A percentile compares a stretch with the other conserved stretches of the same genome.
Evolutionary conservation across 2,797 vertebrate species (phyloP).

Genomic region (Selene dorsalis): DNA sequence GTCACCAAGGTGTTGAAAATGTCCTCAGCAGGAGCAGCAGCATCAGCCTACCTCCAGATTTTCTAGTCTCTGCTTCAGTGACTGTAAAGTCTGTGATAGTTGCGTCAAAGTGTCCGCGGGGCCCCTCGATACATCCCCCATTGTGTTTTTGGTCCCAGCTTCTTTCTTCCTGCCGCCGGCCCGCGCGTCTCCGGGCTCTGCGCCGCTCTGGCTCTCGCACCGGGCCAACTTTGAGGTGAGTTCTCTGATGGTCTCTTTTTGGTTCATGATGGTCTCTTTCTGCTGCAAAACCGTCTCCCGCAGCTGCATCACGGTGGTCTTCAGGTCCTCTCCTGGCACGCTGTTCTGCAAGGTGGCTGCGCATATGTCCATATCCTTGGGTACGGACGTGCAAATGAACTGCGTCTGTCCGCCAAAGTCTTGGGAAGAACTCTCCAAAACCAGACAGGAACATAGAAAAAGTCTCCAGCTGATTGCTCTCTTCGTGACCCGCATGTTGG

Average conservation of each 20-base stretch:
- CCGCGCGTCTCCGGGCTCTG: slow-evolving; percentile 86
- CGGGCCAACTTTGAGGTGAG: slow-evolving; percentile 94
- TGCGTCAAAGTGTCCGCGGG: slow-evolving; percentile 94
- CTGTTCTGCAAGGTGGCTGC: slow-evolving; percentile 89
- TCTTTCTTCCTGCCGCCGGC: slow-evolving; percentile 87
- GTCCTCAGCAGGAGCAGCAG: slow-evolving; percentile 9
- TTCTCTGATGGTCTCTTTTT: slow-evolving; percentile 96
- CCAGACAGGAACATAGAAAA: slow-evolving; percentile 83
- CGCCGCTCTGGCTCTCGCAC: slow-evolving; percentile 92
- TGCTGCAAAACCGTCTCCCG: slow-evolving; percentile 96
- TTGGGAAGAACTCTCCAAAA: slow-evolving; percentile 84
- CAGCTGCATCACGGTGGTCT: slow-evolving; percentile 92
- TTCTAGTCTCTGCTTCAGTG: slow-evolving; percentile 93
- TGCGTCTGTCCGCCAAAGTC: slow-evolving; percentile 91
- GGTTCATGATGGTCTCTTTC: slow-evolving; percentile 97
- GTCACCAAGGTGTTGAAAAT: slow-evolving; percentile 28
- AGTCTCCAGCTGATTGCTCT: slow-evolving; percentile 83
- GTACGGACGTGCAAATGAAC: slow-evolving; percentile 98
- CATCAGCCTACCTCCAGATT: slow-evolving; percentile 91
- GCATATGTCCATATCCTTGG: slow-evolving; percentile 96
- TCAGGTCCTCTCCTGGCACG: slow-evolving; percentile 91
- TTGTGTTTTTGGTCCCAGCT: slow-evolving; percentile 89
- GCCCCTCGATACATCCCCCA: slow-evolving; percentile 94
- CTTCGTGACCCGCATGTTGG: slow-evolving; percentile 76
- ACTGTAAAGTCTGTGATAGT: slow-evolving; percentile 96